Base-by-base conservation (phyloP, 1,140 invertebrate genomes). In the Brachionus calyciflorus region DNA sequence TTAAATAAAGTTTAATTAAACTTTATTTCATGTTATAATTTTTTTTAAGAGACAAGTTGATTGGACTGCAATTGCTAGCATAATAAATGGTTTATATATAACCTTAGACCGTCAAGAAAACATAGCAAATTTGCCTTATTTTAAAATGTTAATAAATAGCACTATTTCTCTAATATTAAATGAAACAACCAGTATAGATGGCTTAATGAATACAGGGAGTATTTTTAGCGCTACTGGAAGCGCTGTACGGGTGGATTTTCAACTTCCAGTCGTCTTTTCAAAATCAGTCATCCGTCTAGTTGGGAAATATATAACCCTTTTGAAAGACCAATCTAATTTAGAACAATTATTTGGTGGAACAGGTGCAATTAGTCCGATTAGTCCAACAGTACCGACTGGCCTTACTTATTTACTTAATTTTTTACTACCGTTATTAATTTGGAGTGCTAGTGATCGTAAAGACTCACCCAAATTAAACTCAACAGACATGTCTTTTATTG, bases 81-180 rank as follows among this genome's bases (percentile, higher is more conserved):
- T 77, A 19, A n/a, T 77, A 24, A 63, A 77, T 28, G 75, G 75
- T 14, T 21, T 77, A 3, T 77, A 63, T 77, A 28, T 49, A 21
- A 77, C 75, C 10, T 26, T 77, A 14, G 53, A 77, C 7, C n/a
- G 46, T 10, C 53, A 77, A 46, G 49, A 53, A 60, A 28, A 19
- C 26, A 60, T 77, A 21, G 75, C 44, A 3, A 41, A 76, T 60
- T 30, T 57, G 14, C 49, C 70, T 0, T 46, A 76, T 57, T 55
- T 76, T 46, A 76, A 76, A 60, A 55, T 57, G 33, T n/a, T 40
- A 28, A 46, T 30, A 5, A 76, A 55, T 19, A 40, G 49, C 10
- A 76, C 30, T 6, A 21, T 76, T 28, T 26, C 49, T 55, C 30
- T 76, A 7, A 33, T 76, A 7, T 24, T 76, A n/a, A 55, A 76